Conservation (phyloP, 2,797 vertebrate genomes). For the Epinephelus awoara region DNA sequence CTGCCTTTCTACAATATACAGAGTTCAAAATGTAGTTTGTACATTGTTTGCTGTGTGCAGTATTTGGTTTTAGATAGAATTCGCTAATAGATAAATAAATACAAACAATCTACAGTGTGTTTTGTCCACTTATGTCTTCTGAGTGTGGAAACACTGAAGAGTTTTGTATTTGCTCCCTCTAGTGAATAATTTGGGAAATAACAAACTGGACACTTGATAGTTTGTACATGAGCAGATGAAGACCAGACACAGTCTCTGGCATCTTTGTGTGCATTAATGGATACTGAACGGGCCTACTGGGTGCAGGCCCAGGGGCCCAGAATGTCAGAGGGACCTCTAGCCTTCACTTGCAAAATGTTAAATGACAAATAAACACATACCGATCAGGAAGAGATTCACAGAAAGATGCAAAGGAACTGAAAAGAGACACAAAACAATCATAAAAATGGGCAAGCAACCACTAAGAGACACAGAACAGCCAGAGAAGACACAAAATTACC, state of each 20-base stretch:
- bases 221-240: slow-evolving; percentile 8
- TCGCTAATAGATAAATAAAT: not conserved
- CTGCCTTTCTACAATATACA: not conserved
- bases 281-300: no score
- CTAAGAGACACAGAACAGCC: no score
- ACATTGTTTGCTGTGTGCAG: not conserved
- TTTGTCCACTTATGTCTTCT: slow-evolving; percentile 11
- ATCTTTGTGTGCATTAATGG: not conserved
- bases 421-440: no score
- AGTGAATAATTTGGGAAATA: slow-evolving; percentile 81
- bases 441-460: no score
- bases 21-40: not conserved
- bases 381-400: no score
- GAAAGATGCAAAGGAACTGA: no score
- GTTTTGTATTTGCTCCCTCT: slow-evolving; percentile 84
- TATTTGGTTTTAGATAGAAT: slow-evolving; percentile 3
- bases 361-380: no score
- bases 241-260: not conserved
- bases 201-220: slow-evolving; percentile 50
- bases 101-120: not conserved
- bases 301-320: no score
- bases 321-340: no score
- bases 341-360: no score
- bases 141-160: slow-evolving; percentile 14
- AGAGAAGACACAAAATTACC: no score